phyloP scores from a whole-genome alignment of 1,140 invertebrate species.

The Leptinotarsa undecemlineata region DNA sequence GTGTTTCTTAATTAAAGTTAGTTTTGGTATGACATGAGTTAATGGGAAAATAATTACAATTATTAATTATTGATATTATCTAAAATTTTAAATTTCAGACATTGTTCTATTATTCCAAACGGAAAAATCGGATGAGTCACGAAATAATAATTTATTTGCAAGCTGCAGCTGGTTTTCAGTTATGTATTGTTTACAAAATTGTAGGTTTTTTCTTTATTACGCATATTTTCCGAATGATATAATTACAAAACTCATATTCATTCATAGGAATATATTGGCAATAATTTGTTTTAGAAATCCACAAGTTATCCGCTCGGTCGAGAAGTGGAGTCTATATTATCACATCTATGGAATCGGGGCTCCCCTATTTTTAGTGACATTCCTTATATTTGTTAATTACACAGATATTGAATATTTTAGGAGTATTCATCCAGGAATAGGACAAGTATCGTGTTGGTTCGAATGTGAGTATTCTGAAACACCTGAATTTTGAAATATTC shows the following conservation, averaged over 20 bases:
- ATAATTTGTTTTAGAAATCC: constrained; percentile 3
- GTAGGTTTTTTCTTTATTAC: too few relatives aligned
- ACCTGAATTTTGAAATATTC: background rate
- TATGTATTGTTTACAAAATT: too few relatives aligned
- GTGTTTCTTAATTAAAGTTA: too few relatives aligned
- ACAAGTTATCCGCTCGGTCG: background rate
- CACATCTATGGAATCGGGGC: constrained; percentile 11
- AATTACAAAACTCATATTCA: background rate
- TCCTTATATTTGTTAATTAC: background rate
- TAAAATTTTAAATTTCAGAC: too few relatives aligned
- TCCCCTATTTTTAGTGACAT: background rate
- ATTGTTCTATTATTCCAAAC: too few relatives aligned
- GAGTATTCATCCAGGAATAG: constrained; percentile 19
- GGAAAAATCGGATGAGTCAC: too few relatives aligned
- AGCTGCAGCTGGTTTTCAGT: too few relatives aligned
- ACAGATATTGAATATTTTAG: background rate
- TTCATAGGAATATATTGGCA: background rate
- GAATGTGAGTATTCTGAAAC: background rate
- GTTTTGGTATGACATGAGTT: too few relatives aligned
- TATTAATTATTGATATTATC: too few relatives aligned
- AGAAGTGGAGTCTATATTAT: constrained; percentile 17
- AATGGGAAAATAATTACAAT: too few relatives aligned
- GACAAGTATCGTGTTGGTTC: constrained; percentile 17
- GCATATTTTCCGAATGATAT: background rate
- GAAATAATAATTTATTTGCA: too few relatives aligned